Percentiles rank a stretch among this genome's conserved stretches.
Conservation (phyloP, 1,140 invertebrate genomes). For the Armadillidium nasatum region DNA sequence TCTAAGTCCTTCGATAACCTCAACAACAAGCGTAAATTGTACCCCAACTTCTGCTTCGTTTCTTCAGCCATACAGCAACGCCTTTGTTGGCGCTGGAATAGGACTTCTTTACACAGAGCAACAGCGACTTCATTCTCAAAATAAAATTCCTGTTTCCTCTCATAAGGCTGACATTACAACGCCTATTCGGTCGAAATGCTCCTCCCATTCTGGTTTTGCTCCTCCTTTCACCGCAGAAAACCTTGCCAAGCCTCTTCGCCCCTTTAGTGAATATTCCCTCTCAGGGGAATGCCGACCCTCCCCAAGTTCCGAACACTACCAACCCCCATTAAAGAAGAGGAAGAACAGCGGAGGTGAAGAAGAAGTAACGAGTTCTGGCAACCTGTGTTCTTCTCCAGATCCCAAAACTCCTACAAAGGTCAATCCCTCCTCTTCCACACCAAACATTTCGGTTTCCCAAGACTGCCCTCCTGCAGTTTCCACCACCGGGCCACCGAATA, state of each 20-base stretch:
- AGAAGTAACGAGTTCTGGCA: not conserved
- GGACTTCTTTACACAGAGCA: not conserved
- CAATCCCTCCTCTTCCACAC: not conserved
- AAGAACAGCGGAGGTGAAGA: not conserved
- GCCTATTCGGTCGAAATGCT: not conserved
- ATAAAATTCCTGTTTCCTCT: not conserved
- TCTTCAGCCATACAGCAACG: not conserved
- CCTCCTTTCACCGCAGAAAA: not conserved
- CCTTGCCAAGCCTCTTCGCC: not conserved
- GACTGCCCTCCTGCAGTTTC: not conserved
- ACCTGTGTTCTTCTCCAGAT: not conserved
- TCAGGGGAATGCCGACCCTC: not conserved
- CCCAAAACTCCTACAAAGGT: not conserved
- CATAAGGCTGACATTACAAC: not conserved
- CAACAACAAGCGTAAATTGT: not conserved
- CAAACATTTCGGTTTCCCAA: not conserved
- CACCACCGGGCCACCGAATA: not conserved
- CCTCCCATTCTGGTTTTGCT: not conserved
- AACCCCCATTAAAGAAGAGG: not conserved
- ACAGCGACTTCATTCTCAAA: not conserved
- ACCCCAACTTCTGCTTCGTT: not conserved
- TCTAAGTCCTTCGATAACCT: not conserved
- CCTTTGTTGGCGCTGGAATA: not conserved
- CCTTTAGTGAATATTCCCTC: not conserved
- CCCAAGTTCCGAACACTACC: not conserved